Evolutionary conservation across 2,797 vertebrate genomes (phyloP).

Genomic region (Carduelis carduelis): DNA sequence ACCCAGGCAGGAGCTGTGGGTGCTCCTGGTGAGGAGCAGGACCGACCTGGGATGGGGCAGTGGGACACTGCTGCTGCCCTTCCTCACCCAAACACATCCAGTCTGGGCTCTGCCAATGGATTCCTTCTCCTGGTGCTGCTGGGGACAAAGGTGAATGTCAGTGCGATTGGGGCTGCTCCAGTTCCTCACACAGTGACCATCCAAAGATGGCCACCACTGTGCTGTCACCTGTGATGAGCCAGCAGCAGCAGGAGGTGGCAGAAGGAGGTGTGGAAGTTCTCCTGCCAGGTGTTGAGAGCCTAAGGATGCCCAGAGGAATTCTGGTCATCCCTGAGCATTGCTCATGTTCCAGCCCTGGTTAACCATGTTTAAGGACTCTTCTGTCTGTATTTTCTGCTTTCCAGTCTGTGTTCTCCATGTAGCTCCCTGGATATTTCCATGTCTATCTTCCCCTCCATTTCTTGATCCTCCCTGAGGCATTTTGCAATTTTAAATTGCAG

Average conservation of each 20-base stretch:
- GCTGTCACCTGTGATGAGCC: not conserved
- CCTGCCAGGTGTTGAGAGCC: not conserved
- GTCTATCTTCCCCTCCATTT: not conserved
- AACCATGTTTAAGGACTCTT: not conserved
- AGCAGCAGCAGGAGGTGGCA: not conserved
- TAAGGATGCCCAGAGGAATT: no score
- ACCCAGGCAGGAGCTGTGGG: not conserved
- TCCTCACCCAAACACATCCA: not conserved
- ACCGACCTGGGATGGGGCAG: not conserved
- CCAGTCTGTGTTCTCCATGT: not conserved
- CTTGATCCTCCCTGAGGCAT: not conserved
- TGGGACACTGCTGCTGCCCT: not conserved
- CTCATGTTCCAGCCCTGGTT: not conserved
- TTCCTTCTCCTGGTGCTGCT: not conserved
- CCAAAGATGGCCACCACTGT: not conserved
- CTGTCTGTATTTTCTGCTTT: not conserved
- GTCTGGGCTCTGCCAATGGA: not conserved
- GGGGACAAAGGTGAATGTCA: not conserved
- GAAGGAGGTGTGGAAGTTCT: not conserved
- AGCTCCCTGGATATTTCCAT: not conserved
- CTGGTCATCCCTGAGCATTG: not conserved
- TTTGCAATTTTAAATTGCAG: not conserved
- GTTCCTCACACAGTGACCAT: not conserved
- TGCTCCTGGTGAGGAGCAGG: not conserved
- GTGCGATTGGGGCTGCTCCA: not conserved